Percentiles rank a stretch among this genome's conserved stretches.
Evolutionary conservation across 2,113 vertebrate genomes (phyloP).

Genomic region (Caloenas nicobarica): DNA sequence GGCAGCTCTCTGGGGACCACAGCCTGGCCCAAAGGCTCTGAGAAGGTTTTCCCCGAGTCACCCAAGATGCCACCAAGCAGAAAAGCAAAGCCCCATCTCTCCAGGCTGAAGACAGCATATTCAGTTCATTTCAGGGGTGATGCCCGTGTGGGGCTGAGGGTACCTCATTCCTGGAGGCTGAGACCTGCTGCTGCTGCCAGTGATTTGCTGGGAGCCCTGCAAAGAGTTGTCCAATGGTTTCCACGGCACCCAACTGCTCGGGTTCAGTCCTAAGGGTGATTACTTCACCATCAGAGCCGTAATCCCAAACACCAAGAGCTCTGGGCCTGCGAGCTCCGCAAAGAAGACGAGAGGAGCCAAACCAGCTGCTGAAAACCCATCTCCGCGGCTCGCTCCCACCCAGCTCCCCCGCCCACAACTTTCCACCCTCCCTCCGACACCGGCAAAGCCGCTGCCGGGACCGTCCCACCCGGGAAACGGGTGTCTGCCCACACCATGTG

Average conservation of each 20-base stretch:
- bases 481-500: not conserved
- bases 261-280: not conserved
- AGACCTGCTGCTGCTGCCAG: not conserved
- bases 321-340: not conserved
- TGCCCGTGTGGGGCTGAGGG: rapidly evolving
- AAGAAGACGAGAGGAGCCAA: not conserved
- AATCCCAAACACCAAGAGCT: not conserved
- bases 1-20: not conserved
- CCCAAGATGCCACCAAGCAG: not conserved
- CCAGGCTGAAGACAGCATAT: not conserved
- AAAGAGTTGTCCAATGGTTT: not conserved
- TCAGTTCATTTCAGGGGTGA: not conserved
- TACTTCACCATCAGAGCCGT: not conserved
- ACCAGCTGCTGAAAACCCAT: not conserved
- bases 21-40: not conserved
- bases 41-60: rapidly evolving
- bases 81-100: not conserved
- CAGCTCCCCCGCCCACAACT: not conserved
- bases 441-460: not conserved
- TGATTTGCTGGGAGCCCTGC: not conserved
- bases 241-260: not conserved
- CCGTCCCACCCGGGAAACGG: not conserved
- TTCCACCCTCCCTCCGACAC: not conserved
- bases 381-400: not conserved
- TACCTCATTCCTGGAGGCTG: slow-evolving; percentile 23